phyloP scores from a whole-genome alignment of 2,888 invertebrate genomes.

The Cheilosia soror region DNA sequence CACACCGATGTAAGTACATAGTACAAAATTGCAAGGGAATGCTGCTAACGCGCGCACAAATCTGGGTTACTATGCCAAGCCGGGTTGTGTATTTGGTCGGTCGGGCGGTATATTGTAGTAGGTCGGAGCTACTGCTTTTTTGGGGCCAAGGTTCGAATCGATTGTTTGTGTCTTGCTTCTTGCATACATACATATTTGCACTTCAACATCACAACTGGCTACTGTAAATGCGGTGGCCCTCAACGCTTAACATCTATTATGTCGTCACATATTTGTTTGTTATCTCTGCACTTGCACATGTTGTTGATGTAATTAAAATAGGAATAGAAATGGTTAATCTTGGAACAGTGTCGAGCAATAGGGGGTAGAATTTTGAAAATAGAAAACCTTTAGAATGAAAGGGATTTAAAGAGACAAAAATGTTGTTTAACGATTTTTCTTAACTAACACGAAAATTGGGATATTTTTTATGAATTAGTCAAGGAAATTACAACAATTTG shows the following conservation, averaged over 20 bases:
- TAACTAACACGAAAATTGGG: too few species aligned
- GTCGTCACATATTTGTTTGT: conserved; percentile 34
- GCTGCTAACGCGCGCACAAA: conserved; percentile 19
- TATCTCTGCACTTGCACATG: conserved; percentile 36
- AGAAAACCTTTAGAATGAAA: background rate
- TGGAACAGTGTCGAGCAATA: background rate
- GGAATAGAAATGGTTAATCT: background rate
- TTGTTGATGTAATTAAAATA: conserved; percentile 54
- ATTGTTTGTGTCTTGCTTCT: conserved; percentile 52
- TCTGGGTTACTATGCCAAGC: conserved; percentile 71
- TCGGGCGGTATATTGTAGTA: conserved; percentile 27
- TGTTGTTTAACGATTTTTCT: too few species aligned
- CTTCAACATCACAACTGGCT: conserved; percentile 11
- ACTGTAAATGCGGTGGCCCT: conserved; percentile 25
- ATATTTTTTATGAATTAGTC: too few species aligned
- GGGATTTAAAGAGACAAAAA: background rate
- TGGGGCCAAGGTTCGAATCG: conserved; percentile 72
- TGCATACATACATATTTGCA: conserved; percentile 3
- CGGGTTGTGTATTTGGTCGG: conserved; percentile 61
- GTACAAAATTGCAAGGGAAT: conserved; percentile 55
- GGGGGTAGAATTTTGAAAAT: background rate
- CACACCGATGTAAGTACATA: conserved; percentile 13
- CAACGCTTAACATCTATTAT: conserved; percentile 22
- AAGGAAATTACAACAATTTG: too few species aligned
- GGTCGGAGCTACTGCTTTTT: conserved; percentile 44